Evolutionary conservation across 2,113 vertebrate species (phyloP), one percentile per base, ranked within the genome.

Genomic region (Plotosus lineatus): DNA sequence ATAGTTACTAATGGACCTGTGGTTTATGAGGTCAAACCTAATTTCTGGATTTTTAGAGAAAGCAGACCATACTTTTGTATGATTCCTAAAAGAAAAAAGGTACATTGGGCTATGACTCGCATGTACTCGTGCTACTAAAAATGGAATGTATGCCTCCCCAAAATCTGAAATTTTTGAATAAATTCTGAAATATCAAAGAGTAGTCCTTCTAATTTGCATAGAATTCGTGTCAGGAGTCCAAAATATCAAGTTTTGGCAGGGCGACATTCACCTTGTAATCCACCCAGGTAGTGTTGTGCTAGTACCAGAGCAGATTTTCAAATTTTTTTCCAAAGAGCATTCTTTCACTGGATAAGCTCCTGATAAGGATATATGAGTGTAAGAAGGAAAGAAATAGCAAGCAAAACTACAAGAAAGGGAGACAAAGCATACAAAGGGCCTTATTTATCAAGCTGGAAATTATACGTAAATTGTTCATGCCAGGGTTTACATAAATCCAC

Each of bases 231-330:
- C 40, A 23, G 44, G 15, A 63, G 44, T 17, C 12, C 66, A 31
- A 61, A 73, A 61, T 12, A 31, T 40, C 26, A 60, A 53, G 77
- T 17, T 51, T 21, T 33, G 23, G 61, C 21, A 50, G 4, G 79
- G 68, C 63, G 68, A 51, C n/a, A 17, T 48, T 33, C 10, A 40
- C 44, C 60, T 63, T 81, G 33, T 31, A 75, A 55, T 53, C 58
- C 23, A 17, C 71, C 58, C 56, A 66, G 23, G 28, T 1, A 46
- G 26, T 61, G 75, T 6, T 51, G 28, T 8, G 3, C 17, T 50
- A 33, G 10, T 28, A 71, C 31, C 6, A 60, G 10, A 44, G 53
- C 66, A 69, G 55, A 58, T 11, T 15, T 56, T 40, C 51, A 50
- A 50, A 50, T 31, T 63, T 42, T 60, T 38, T 56, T 5, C 26